Conservation (phyloP, 1,140 invertebrate genomes). For the Apis cerana region DNA sequence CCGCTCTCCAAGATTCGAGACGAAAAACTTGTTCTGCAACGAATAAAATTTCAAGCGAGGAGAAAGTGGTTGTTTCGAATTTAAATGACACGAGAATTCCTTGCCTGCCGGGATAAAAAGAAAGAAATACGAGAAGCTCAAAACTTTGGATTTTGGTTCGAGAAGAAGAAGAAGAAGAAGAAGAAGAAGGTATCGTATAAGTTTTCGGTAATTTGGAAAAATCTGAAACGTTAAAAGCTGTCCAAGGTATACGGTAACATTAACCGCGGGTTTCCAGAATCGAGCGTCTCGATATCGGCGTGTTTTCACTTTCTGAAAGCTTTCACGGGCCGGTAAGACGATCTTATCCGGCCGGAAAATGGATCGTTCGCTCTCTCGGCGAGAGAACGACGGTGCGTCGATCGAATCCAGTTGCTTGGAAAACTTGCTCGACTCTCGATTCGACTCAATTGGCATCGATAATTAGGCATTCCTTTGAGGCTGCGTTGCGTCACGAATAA, state of each 20-base stretch:
- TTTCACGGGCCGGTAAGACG: conserved; percentile 4
- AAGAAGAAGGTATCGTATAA: neutral
- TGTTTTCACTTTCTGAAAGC: conserved; percentile 44
- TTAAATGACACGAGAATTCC: too few species aligned
- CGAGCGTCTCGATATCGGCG: neutral
- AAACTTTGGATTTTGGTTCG: neutral
- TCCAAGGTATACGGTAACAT: neutral
- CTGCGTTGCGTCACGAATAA: neutral
- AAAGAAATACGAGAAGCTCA: neutral
- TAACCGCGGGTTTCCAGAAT: neutral
- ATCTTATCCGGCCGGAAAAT: neutral
- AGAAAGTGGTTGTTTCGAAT: too few species aligned
- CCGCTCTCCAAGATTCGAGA: too few species aligned
- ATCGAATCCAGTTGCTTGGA: neutral
- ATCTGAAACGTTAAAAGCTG: conserved; percentile 15
- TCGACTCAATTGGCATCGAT: neutral
- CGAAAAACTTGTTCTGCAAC: too few species aligned
- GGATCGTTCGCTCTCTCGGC: neutral
- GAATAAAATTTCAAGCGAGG: too few species aligned
- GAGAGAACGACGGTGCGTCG: neutral
- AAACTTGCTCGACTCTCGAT: neutral
- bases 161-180: neutral
- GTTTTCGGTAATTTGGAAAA: neutral
- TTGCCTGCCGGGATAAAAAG: too few species aligned
- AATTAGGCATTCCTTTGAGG: conserved; percentile 27